These are phyloP conservation scores for Pogonophryne albipinna DNA, from an alignment of 2,797 vertebrate genomes.

Conservation along the genomic window DNA sequence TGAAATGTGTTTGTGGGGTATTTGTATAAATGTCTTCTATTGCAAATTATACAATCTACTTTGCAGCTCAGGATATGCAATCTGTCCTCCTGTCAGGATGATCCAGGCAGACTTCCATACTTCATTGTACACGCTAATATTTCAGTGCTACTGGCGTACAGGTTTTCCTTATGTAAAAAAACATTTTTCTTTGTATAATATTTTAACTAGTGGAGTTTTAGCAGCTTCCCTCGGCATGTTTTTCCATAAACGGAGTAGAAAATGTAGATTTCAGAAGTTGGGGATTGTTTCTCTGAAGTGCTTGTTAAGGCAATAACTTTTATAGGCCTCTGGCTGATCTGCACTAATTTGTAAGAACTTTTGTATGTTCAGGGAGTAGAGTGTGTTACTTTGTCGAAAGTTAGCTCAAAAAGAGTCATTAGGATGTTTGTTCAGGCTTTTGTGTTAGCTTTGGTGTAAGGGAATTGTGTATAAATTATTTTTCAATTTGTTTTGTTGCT, in stretches of 20 bases:
- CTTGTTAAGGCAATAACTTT: slow-evolving; percentile 85
- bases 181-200: slow-evolving; percentile 59
- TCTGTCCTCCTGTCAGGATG: slow-evolving; percentile 70
- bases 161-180: slow-evolving; percentile 43
- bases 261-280: slow-evolving; percentile 73
- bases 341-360: slow-evolving; percentile 84
- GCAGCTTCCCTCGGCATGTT: slow-evolving; percentile 68
- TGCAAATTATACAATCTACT: slow-evolving; percentile 65
- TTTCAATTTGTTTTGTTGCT: slow-evolving; percentile 27
- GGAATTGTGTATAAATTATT: slow-evolving; percentile 38
- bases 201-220: slow-evolving; percentile 64
- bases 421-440: slow-evolving; percentile 69
- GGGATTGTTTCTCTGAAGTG: slow-evolving; percentile 72
- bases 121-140: slow-evolving; percentile 64
- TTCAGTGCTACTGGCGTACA: slow-evolving; percentile 33
- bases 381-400: slow-evolving; percentile 66
- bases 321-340: slow-evolving; percentile 84
- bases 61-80: slow-evolving; percentile 81
- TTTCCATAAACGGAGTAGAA: slow-evolving; percentile 63
- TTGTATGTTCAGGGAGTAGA: slow-evolving; percentile 80
- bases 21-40: slow-evolving; percentile 33
- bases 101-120: slow-evolving; percentile 57
- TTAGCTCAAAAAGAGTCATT: slow-evolving; percentile 52
- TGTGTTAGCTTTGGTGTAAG: slow-evolving; percentile 36
- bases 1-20: slow-evolving; percentile 45